Conservation (phyloP, 2,113 vertebrate genomes). For the Semnornis frantzii region DNA sequence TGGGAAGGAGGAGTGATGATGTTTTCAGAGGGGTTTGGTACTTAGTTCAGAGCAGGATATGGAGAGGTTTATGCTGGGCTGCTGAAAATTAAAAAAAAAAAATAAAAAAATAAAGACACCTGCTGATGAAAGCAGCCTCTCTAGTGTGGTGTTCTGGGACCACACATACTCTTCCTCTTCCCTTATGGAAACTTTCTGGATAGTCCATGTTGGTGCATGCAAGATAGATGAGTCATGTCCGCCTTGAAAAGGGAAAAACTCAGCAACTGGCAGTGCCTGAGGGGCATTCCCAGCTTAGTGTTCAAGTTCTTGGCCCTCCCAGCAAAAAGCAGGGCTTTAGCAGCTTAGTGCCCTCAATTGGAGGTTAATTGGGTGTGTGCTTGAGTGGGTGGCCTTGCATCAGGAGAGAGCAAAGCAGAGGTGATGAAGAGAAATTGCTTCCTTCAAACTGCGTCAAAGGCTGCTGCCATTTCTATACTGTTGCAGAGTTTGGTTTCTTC, state of each 20-base stretch:
- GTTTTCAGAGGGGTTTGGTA: neutral
- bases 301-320: neutral
- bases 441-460: rapidly evolving
- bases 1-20: neutral
- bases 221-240: neutral
- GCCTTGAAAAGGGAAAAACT: rapidly evolving
- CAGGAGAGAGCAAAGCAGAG: neutral
- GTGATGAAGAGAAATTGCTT: neutral
- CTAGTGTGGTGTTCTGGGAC: neutral
- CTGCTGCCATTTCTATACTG: neutral
- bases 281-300: neutral
- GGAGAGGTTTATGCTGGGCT: neutral
- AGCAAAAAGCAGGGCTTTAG: neutral
- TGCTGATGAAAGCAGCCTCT: neutral
- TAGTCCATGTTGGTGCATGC: neutral
- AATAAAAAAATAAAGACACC: neutral
- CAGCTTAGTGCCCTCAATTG: neutral
- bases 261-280: neutral
- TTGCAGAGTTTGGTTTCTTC: neutral
- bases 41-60: neutral
- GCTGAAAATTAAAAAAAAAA: neutral
- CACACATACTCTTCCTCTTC: neutral
- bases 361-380: neutral
- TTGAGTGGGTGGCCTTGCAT: neutral
- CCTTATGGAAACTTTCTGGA: neutral